phyloP scores from a whole-genome alignment of 2,113 vertebrate species.

The Papio anubis region DNA sequence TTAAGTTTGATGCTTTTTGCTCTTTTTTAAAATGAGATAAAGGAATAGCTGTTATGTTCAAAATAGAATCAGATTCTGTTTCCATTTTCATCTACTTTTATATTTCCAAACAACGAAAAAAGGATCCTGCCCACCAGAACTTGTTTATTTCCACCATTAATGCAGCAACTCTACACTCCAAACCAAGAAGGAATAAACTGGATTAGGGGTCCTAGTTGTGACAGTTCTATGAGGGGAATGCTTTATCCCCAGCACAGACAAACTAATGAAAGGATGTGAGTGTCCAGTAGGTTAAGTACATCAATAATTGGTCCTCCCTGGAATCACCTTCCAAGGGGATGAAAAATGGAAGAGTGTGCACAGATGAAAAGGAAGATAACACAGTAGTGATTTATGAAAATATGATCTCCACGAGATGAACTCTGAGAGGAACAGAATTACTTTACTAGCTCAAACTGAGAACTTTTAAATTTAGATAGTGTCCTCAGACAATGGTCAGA shows the following conservation, averaged over 20 bases:
- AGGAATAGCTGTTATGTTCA: neutral
- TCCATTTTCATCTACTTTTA: neutral
- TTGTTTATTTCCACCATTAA: neutral
- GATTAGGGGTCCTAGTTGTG: too few relatives aligned
- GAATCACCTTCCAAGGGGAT: neutral
- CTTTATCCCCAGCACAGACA: neutral
- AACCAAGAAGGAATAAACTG: neutral
- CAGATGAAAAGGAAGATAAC: neutral
- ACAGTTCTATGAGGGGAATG: neutral
- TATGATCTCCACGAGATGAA: neutral
- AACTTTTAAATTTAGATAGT: neutral
- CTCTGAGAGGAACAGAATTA: neutral
- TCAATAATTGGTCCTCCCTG: neutral
- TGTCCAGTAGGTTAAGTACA: neutral
- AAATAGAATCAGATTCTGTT: neutral
- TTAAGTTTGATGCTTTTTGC: neutral
- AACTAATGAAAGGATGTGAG: neutral
- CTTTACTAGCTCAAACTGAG: neutral
- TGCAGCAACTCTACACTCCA: neutral
- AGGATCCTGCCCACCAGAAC: neutral
- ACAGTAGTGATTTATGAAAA: neutral
- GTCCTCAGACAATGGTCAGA: neutral
- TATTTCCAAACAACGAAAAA: neutral
- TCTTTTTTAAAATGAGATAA: neutral
- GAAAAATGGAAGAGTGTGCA: neutral